Conservation (phyloP, 2,888 invertebrate species). For the Tricholauxania praeusta region DNA sequence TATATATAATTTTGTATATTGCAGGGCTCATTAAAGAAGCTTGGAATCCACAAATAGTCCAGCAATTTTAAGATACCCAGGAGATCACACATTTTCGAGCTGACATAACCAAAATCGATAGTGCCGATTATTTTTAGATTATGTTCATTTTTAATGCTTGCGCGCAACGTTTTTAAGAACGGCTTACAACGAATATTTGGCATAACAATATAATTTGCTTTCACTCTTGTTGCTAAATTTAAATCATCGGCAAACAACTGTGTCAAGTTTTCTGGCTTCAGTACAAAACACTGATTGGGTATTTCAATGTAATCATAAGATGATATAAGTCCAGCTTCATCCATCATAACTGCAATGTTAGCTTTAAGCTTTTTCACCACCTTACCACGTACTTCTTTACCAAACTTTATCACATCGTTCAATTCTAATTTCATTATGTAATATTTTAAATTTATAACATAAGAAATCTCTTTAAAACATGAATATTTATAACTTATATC, state of each 20-base stretch:
- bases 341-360: constrained; percentile 56
- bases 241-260: constrained; percentile 55
- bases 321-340: constrained; percentile 54
- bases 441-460: constrained; percentile 58
- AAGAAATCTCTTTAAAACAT: constrained; percentile 61
- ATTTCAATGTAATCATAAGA: constrained; percentile 62
- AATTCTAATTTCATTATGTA: constrained; percentile 56
- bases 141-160: constrained; percentile 43
- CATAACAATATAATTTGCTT: constrained; percentile 59
- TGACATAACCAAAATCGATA: constrained; percentile 57
- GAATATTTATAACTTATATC: constrained; percentile 57
- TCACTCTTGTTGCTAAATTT: constrained; percentile 49
- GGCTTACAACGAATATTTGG: constrained; percentile 56
- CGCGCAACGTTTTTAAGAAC: constrained; percentile 54
- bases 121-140: constrained; percentile 57
- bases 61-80: constrained; percentile 57
- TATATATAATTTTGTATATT: constrained; percentile 53
- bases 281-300: constrained; percentile 57
- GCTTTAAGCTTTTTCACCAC: constrained; percentile 59
- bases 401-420: constrained; percentile 53
- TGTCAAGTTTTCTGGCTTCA: constrained; percentile 45
- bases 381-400: constrained; percentile 50
- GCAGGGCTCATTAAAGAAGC: constrained; percentile 54
- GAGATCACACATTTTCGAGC: constrained; percentile 59
- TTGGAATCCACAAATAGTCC: constrained; percentile 62